Evolutionary conservation across 2,113 vertebrate genomes (phyloP), one percentile per base, ranked within the genome.

Genomic region (Taxidea taxus): DNA sequence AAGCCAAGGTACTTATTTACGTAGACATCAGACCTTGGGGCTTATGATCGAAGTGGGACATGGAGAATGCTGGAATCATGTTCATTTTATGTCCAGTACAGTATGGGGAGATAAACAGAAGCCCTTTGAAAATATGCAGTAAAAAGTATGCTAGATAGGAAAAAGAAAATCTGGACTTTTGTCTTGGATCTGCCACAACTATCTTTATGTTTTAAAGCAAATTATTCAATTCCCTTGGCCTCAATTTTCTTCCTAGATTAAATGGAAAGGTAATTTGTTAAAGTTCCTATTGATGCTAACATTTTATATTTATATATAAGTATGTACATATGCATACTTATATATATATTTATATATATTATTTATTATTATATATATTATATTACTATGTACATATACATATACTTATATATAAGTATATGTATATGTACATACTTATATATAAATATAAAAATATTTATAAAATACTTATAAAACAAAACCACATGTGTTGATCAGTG

Each of bases 401-500:
- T 42, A 42, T 42, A 42, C 6, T 5, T 42, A 42, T 5, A 42
- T 42, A 42, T 42, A 42, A 42, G 6, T 6, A 42, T 42, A 42
- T 42, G 4, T 42, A 42, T 42, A 54, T 54, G 18, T 54, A 54
- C 5, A 18, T 18, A 54, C 11, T 18, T 54, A 54, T 18, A 54
- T 54, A 18, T 18, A 54, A 54, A 54, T 54, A 6, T 54, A 54
- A 54, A 54, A 15, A 54, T 54, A 54, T 54, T 96, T 78, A 90
- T 84, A 88, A 90, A 95, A 66, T 95, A 90, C 66, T 87, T 84
- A 58, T 21, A 84, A 60, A 78, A 64, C 81, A 14, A 96, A 95
- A 44, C 6, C 78, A 85, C 75, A 60, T 66, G 34, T 86, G 6
- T 44, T 95, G 34, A 60, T 60, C 34, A 78, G 12, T 95, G 66